Evolutionary conservation across 2,797 vertebrate genomes (phyloP), one percentile per base, ranked within the genome.

Genomic region (Dallia pectoralis): DNA sequence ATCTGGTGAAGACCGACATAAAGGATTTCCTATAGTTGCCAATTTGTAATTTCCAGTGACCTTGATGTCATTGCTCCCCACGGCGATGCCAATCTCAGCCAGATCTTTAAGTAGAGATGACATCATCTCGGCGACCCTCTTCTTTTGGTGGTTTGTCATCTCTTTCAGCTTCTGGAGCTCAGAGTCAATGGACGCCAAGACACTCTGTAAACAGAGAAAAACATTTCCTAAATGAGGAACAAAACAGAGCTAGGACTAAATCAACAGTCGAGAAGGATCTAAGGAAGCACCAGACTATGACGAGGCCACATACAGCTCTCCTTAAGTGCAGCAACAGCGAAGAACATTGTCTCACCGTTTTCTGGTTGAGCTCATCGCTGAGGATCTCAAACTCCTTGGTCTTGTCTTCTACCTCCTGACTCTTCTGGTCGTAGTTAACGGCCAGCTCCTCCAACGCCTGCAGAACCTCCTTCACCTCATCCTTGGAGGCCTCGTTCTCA

Each of bases 81-180:
- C 92, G 0, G 96, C 95, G 56, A 97, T 94, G 86, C 96, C 96
- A 51, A 99, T 98, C 84, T 99, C 97, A 47, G 95, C 94, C 81
- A 99, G 93, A 85, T 99, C 97, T 91, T 99, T 99, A n/a, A 98
- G 91, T 72, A 99, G 89, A 11, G 96, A 97, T 0, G 97, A 95
- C 97, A 97, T 98, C 97, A 99, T 98, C 89, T 99, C 97, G 0
- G 95, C 96, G 4, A 96, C 94, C 88, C 96, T 93, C 89, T 97
- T 99, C 83, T 95, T 99, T 88, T 99, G 97, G 86, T 99, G 97
- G 89, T 95, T 96, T 75, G 96, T 97, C 95, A 97, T 97, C 92
- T 98, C 97, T 86, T 99, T 98, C 73, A 98, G 93, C 84, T 98
- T 98, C 89, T 98, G 97, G 69, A 98, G 95, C 67, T 98, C 97